Evolutionary conservation across 2,888 invertebrate species (phyloP), one percentile per base, ranked within the genome.

Genomic region (Erebia epiphron): DNA sequence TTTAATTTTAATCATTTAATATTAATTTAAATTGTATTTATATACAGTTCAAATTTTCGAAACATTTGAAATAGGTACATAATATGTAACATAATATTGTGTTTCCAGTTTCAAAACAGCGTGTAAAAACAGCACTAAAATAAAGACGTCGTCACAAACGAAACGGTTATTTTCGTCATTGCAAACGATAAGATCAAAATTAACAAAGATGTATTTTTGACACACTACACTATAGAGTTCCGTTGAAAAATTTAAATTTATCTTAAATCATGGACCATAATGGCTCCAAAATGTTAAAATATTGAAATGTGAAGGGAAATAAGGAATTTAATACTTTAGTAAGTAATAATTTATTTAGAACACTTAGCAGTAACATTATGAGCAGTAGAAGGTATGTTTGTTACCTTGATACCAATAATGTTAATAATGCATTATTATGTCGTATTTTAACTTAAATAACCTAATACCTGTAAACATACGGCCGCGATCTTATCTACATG

Each of bases 161-260:
- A 43, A 60, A 60, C 60, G 60, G 41, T 60, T 43, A 60, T 43
- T 16, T 43, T 60, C 11, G 43, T 60, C 43, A 60, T 60, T 60
- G 43, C 46, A 21, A 61, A 46, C 61, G 61, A 61, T 61, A 61
- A 61, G 61, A 61, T 61, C 61, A 46, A 61, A 61, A 49, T 61
- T 46, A 46, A 46, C 11, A 61, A 43, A 61, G 46, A 43, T 41
- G 58, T 10, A 9, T 18, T 46, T 61, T 46, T 18, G 61, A 46
- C 61, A 49, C 61, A 46, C 21, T 21, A 49, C 46, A n/a, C 21
- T 61, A 49, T 18, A 18, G 43, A 61, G 61, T 43, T 61, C 61
- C 46, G 52, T 52, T 16, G 2, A 52, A 49, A 50, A 50, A 52
- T 16, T 1, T 8, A 16, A 14, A 57, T 14, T 14, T 9, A 16